Base-by-base conservation (phyloP, 2,113 vertebrate species). In the Loxodonta africana region DNA sequence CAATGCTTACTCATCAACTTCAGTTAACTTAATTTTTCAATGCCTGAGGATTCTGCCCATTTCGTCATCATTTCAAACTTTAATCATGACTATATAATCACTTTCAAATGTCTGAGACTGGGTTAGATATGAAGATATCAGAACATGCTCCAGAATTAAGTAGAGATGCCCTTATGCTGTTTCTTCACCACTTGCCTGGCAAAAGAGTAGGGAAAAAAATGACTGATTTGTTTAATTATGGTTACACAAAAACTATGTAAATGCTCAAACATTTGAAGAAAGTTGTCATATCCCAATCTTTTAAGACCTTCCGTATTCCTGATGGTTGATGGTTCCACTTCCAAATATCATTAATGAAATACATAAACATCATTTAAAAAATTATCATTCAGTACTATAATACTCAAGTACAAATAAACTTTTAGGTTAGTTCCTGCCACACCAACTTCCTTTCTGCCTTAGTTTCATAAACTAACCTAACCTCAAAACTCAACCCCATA, bases 171-270 rank as follows among this genome's bases (percentile, higher is more conserved):
- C 44, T 6, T 78, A 37, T 57, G 3, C 76, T 91, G 62, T 71
- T 95, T 91, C 48, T 77, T 41, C 48, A 94, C 20, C 78, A 87
- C 65, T 85, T 85, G 94, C n/a, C 28, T 11, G 88, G 92, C 26
- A 69, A 51, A 88, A 95, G 46, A 81, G 4, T 78, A 90, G 80
- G 20, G 63, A 10, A 57, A 74, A 88, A 88, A 87, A 88, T 18
- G 18, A 83, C 17, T 62, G 12, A 60, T 71, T 84, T 77, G 20
- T 60, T 82, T 88, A 90, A 73, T 46, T 88, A 63, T 37, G 37
- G 25, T 81, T 90, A 92, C 37, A 88, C 86, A 96, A 95, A 94
- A 96, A 89, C 63, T 89, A 78, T 76, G 41, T 95, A 95, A 94
- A 81, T 77, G 94, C 53, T 73, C 76, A 95, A 96, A 93, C 33